These are phyloP conservation scores for Onchidella celtica DNA, from an alignment of 2,888 invertebrate genomes.

Conservation along the genomic window DNA sequence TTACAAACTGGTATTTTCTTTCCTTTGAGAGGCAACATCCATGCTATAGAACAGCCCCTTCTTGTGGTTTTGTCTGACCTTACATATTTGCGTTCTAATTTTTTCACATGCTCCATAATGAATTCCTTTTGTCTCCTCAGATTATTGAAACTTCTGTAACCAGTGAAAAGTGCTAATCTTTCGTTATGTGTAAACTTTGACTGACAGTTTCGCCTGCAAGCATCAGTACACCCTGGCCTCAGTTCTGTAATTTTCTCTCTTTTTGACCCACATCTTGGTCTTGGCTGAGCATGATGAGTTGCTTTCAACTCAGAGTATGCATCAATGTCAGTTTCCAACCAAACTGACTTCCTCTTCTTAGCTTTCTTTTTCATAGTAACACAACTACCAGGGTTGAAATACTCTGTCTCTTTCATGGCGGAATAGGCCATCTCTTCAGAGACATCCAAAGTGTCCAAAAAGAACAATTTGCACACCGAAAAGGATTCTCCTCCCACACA, in stretches of 20 bases:
- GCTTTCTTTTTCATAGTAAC: neutral
- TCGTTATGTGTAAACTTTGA: constrained; percentile 22
- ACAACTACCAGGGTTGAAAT: neutral
- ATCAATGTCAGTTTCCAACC: constrained; percentile 35
- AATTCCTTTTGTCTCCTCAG: constrained; percentile 21
- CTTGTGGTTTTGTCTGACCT: constrained; percentile 12
- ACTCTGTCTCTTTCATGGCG: constrained; percentile 1
- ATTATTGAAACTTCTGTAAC: constrained; percentile 14
- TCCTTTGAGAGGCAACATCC: constrained; percentile 11
- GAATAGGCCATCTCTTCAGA: constrained; percentile 31
- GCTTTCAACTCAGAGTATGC: neutral
- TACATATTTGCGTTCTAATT: neutral
- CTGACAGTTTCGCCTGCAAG: constrained; percentile 22
- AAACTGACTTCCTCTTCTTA: neutral
- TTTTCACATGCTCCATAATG: constrained; percentile 11
- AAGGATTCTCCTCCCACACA: neutral
- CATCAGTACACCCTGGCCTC: constrained; percentile 16
- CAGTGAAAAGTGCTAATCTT: constrained; percentile 12
- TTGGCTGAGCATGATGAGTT: neutral
- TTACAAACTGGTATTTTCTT: constrained; percentile 21
- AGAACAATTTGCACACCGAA: constrained; percentile 29
- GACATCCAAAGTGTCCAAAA: constrained; percentile 23
- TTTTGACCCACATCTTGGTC: neutral
- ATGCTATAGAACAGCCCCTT: constrained; percentile 19
- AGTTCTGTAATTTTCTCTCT: constrained; percentile 12